Conservation (phyloP, 2,888 invertebrate genomes). For the Bellardia bayeri region DNA sequence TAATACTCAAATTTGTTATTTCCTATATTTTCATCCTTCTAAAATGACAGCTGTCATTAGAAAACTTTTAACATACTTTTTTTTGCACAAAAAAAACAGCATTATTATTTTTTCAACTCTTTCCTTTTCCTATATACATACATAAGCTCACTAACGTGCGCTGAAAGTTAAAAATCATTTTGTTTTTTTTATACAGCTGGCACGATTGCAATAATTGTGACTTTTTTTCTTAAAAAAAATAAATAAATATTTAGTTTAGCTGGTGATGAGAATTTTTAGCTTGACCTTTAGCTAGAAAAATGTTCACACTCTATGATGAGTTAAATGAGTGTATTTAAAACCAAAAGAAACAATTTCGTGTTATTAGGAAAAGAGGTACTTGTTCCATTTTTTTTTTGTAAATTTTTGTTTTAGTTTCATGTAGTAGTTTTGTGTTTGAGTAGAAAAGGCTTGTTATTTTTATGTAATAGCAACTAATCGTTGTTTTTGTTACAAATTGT, state of each 20-base stretch:
- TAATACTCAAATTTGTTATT: background rate
- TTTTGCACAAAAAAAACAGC: background rate
- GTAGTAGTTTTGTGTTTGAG: background rate
- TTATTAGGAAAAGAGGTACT: conserved; percentile 1
- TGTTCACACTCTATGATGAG: conserved; percentile 57
- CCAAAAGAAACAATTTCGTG: conserved; percentile 25
- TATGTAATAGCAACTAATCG: conserved; percentile 41
- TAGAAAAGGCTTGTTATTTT: conserved; percentile 55
- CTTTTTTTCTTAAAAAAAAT: background rate
- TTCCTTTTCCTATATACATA: background rate
- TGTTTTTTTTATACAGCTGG: background rate
- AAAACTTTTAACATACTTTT: conserved; percentile 26
- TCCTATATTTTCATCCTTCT: background rate
- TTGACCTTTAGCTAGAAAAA: conserved; percentile 56
- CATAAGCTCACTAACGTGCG: conserved; percentile 25
- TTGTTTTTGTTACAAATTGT: conserved; percentile 43
- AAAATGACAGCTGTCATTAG: conserved; percentile 50
- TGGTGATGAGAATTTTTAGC: conserved; percentile 44
- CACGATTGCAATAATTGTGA: conserved; percentile 3
- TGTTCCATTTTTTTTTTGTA: conserved; percentile 12
- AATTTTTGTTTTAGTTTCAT: background rate
- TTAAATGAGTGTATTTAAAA: conserved; percentile 43
- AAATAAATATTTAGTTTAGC: background rate
- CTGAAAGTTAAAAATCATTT: background rate
- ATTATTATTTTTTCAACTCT: background rate